Percentiles rank a stretch among this genome's conserved stretches.
Evolutionary conservation across 2,113 vertebrate species (phyloP).

Genomic region (Butorides virescens): DNA sequence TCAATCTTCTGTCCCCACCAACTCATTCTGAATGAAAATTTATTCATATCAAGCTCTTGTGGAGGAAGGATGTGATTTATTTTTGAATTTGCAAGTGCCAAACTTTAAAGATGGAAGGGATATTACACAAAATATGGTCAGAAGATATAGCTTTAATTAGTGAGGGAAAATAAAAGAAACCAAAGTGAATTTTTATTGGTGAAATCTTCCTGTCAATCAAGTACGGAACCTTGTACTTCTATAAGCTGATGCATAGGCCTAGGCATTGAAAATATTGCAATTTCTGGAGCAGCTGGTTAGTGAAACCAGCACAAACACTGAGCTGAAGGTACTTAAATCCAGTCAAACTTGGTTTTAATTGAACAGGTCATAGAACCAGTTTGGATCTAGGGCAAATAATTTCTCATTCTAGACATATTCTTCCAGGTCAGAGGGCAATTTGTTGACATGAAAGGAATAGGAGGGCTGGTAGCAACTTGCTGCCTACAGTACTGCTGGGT

Average conservation of each 20-base stretch:
- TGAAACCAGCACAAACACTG: not conserved
- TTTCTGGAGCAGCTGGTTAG: not conserved
- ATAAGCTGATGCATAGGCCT: not conserved
- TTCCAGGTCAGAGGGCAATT: constrained; percentile 41
- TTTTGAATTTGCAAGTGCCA: constrained; percentile 29
- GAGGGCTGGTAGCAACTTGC: not conserved
- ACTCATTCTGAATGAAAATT: constrained; percentile 5
- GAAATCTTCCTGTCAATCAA: not conserved
- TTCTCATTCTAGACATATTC: not conserved
- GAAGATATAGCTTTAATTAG: constrained; percentile 12
- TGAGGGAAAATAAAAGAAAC: constrained; percentile 2
- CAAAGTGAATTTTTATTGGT: not conserved
- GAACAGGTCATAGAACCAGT: not conserved
- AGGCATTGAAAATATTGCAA: not conserved
- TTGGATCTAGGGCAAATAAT: not conserved
- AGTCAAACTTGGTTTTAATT: not conserved
- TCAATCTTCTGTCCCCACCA: constrained; percentile 6
- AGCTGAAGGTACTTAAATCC: not conserved
- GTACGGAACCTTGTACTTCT: not conserved
- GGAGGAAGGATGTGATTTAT: constrained; percentile 37
- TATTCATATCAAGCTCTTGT: not conserved
- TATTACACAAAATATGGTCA: constrained; percentile 27
- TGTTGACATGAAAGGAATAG: not conserved
- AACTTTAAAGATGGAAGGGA: constrained; percentile 14
- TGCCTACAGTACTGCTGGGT: not conserved